Conservation (phyloP, 2,797 vertebrate genomes). For the Petrocephalus sullivani region DNA sequence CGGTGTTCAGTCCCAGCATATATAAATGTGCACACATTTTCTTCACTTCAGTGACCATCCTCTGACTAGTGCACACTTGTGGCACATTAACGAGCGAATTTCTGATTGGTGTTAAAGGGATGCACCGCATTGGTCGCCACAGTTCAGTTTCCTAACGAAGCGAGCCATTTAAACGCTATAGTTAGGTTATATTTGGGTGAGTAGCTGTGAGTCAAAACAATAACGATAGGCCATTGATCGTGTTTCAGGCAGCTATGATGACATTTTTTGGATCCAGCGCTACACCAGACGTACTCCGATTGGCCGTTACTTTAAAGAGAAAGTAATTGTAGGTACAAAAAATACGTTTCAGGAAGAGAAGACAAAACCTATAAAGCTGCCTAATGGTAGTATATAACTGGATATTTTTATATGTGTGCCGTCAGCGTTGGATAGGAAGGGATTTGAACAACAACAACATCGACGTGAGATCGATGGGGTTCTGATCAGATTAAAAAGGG, state of each 20-base stretch:
- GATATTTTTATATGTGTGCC: background rate
- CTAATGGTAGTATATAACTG: background rate
- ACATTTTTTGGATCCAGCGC: background rate
- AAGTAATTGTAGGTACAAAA: background rate
- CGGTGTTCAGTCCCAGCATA: background rate
- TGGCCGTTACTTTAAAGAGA: background rate
- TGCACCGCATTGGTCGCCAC: background rate
- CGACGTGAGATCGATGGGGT: background rate
- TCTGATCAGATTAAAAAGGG: slow-evolving; percentile 13
- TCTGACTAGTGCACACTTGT: background rate
- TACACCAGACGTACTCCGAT: background rate
- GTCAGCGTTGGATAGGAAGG: background rate
- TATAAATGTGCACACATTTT: background rate
- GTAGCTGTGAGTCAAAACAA: background rate
- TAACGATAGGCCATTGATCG: background rate
- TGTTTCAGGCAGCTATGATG: background rate
- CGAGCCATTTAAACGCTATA: background rate
- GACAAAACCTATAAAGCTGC: background rate
- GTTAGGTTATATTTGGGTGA: background rate
- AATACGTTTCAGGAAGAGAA: background rate
- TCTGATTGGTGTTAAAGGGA: background rate
- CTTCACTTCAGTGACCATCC: background rate
- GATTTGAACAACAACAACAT: background rate
- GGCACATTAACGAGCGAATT: background rate
- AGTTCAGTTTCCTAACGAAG: background rate